Evolutionary conservation across 2,888 invertebrate genomes (phyloP), one percentile per base, ranked within the genome.

Genomic region (Patella caerulea): DNA sequence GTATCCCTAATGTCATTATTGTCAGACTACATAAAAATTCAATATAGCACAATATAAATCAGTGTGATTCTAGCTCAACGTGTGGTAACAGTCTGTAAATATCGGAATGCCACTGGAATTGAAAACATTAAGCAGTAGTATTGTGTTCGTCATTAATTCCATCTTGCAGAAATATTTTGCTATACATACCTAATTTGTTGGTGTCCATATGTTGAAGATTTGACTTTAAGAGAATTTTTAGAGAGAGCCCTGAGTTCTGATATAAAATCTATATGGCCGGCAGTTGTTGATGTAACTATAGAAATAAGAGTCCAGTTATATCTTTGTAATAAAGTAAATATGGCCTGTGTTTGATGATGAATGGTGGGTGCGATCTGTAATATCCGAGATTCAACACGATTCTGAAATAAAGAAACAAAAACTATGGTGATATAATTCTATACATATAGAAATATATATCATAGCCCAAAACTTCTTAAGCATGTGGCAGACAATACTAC

Each of bases 271-370:
- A 74, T 71, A 71, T 76, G 54, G 12, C 83, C 83, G 11, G 82
- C 77, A 14, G 78, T 82, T 9, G 45, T 72, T 1, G 81, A 73
- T 9, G 83, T 83, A 7, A 83, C 81, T n/a, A 83, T 77, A 24
- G 78, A 73, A 59, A 83, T 82, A 29, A 79, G 71, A 12, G 83
- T 83, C 83, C 83, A 83, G 72, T 83, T 82, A 75, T 83, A 83
- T 11, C 83, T 73, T 53, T 73, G 71, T 52, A 83, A 70, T 19
- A 83, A 74, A 29, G 79, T 80, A 74, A 79, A 72, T 74, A 83
- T 82, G 54, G 83, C 83, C 52, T 76, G 70, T 3, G 78, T 78
- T 65, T 82, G 81, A 52, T 83, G 83, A 73, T 80, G 79, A 5
- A 83, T 79, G 14, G 83, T 83, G 1, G 83, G 83, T 2, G 83